A percentile compares a stretch with the other conserved stretches of the same genome.
Evolutionary conservation across 2,888 invertebrate genomes (phyloP).

Genomic region (Sylvicola cinctus): DNA sequence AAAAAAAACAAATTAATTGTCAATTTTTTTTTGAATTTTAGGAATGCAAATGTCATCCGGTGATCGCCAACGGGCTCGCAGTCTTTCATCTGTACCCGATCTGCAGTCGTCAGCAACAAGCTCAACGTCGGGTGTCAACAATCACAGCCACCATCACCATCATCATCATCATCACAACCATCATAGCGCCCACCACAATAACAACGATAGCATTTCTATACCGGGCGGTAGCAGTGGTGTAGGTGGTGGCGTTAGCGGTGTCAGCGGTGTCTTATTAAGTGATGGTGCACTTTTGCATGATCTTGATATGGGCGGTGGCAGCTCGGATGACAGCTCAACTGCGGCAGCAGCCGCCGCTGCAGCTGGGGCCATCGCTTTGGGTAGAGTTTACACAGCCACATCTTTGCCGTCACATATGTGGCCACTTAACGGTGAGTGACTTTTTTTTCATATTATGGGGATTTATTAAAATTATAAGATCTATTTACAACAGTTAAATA

Average conservation of each 20-base stretch:
- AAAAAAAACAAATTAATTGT: too few relatives aligned
- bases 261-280: slow-evolving; percentile 6
- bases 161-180: slow-evolving; percentile 6
- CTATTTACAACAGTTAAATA: not conserved
- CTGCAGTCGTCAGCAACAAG: slow-evolving; percentile 22
- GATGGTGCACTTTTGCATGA: slow-evolving; percentile 42
- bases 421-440: slow-evolving; percentile 65
- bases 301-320: slow-evolving; percentile 40
- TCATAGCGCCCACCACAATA: slow-evolving; percentile 34
- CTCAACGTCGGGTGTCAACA: slow-evolving; percentile 14
- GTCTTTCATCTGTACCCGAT: slow-evolving; percentile 66
- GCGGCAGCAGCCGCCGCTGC: slow-evolving; percentile 16
- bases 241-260: slow-evolving; percentile 4
- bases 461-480: not conserved
- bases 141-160: slow-evolving; percentile 10
- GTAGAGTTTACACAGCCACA: slow-evolving; percentile 70
- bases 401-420: slow-evolving; percentile 82
- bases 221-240: slow-evolving; percentile 1
- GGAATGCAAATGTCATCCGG: slow-evolving; percentile 42
- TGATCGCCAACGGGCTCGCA: slow-evolving; percentile 64
- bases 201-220: slow-evolving; percentile 22
- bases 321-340: slow-evolving; percentile 19
- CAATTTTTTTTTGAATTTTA: slow-evolving; percentile 46
- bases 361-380: slow-evolving; percentile 32
- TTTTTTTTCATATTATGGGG: not conserved